Conservation (phyloP, 2,888 invertebrate species). For the Nephrotoma guestfalica region DNA sequence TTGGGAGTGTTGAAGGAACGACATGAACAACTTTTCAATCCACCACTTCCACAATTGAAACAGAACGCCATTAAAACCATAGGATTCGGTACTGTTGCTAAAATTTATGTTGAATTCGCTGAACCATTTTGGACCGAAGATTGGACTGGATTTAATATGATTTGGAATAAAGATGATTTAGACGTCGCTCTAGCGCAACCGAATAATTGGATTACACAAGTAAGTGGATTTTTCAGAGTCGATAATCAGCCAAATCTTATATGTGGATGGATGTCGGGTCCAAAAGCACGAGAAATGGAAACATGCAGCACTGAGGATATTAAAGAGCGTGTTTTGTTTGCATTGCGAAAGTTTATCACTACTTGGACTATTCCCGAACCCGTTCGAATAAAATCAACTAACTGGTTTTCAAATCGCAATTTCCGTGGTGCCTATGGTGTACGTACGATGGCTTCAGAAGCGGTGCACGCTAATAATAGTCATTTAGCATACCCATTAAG, state of each 20-base stretch:
- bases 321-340: conserved; percentile 23
- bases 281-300: conserved; percentile 46
- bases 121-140: conserved; percentile 42
- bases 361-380: conserved; percentile 26
- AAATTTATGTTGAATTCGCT: conserved; percentile 45
- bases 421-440: conserved; percentile 51
- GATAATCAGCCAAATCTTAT: conserved; percentile 45
- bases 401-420: conserved; percentile 47
- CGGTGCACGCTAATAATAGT: conserved; percentile 31
- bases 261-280: conserved; percentile 55
- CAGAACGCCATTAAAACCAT: conserved; percentile 36
- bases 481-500: conserved; percentile 37
- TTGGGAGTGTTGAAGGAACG: conserved; percentile 43
- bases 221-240: conserved; percentile 52
- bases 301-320: conserved; percentile 36
- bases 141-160: conserved; percentile 37
- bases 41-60: conserved; percentile 35
- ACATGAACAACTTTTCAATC: conserved; percentile 32
- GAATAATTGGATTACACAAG: conserved; percentile 23
- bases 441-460: conserved; percentile 34
- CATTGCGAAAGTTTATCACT: conserved; percentile 25
- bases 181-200: conserved; percentile 21
- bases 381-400: conserved; percentile 28
- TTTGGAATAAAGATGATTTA: conserved; percentile 41
- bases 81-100: conserved; percentile 45